A percentile compares a stretch with the other conserved stretches of the same genome.
These are phyloP conservation scores for Chiridota heheva DNA, from an alignment of 35 echinoderm and acorn worm genomes.

Conservation along the genomic window DNA sequence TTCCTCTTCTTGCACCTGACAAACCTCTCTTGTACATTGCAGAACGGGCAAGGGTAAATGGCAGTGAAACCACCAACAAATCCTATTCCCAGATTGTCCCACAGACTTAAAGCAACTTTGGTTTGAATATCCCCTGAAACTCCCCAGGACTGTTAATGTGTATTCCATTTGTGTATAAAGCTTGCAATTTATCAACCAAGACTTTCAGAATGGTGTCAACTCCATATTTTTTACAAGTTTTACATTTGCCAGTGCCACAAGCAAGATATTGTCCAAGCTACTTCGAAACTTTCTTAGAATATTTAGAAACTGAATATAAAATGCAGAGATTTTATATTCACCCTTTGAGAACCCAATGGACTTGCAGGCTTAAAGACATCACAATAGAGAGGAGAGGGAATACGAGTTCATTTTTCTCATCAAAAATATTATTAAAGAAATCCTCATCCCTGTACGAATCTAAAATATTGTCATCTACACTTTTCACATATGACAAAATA, in stretches of 20 bases:
- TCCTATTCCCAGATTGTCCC: constrained; percentile 53
- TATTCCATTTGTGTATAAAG: constrained; percentile 2
- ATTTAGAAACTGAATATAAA: constrained; percentile 14
- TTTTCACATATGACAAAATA: background rate
- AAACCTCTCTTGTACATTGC: constrained; percentile 28
- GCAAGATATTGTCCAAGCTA: constrained; percentile 13
- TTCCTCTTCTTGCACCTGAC: constrained; percentile 14
- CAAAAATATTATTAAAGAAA: constrained; percentile 26
- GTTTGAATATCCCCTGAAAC: constrained; percentile 32
- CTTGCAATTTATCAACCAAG: constrained; percentile 16
- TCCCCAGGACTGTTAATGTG: constrained; percentile 5
- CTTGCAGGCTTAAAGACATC: constrained; percentile 43
- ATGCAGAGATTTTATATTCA: constrained; percentile 16
- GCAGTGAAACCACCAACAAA: constrained; percentile 37
- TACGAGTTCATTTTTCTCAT: constrained; percentile 12
- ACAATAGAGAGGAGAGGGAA: constrained; percentile 34
- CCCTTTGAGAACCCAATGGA: constrained; percentile 35
- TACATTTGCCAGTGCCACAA: constrained; percentile 13
- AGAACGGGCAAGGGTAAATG: constrained; percentile 32
- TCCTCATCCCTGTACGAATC: constrained; percentile 49
- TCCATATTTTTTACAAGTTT: constrained; percentile 35
- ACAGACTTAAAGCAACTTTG: constrained; percentile 40
- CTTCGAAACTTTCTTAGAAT: constrained; percentile 13
- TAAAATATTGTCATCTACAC: constrained; percentile 22
- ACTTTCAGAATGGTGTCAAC: constrained; percentile 10